Evolutionary conservation across 2,113 vertebrate genomes (phyloP), one percentile per base, ranked within the genome.

Genomic region (Calonectris borealis): DNA sequence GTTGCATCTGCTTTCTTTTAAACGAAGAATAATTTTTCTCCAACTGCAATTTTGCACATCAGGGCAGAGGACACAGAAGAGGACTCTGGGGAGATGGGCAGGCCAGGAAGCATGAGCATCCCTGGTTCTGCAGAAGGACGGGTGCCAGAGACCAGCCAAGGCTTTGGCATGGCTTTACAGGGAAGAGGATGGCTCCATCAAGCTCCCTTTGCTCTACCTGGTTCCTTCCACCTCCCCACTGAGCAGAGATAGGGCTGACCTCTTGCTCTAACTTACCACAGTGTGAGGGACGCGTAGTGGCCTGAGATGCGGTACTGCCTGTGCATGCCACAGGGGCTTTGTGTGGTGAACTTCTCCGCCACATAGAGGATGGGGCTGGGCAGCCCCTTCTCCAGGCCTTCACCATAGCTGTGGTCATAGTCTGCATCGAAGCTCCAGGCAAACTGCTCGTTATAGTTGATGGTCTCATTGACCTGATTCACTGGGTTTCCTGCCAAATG

Each of bases 371-470:
- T 99, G 13, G 99, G 99, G 66, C 98, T 98, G 7, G 99, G 99
- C 60, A 99, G 98, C 32, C 99, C 99, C 93, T 72, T 98, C 72
- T 98, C 71, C 95, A 99, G 97, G 1, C 99, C 99, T 6, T 97
- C 62, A 1, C 75, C 11, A 9, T 99, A 99, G 90, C 98, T 98
- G 31, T 84, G 84, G 4, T 98, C 97, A 0, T 98, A 98, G 71
- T 98, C 92, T 13, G 96, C 95, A 6, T 57, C 27, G 2, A 98
- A 93, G 10, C 88, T 95, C 99, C 99, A 99, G 29, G 92, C 88
- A 95, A 99, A 99, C 91, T 98, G 97, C 93, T 99, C 99, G 0
- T 99, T 99, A 97, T 99, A 99, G 97, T 98, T 82, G 38, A 99
- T 99, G 88, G 99, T 99, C 96, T 99, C 99, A 1, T 99, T 99